A percentile compares a stretch with the other conserved stretches of the same genome.
Conservation (phyloP, 92 coral and sea anemone species). For the Porites lobata region DNA sequence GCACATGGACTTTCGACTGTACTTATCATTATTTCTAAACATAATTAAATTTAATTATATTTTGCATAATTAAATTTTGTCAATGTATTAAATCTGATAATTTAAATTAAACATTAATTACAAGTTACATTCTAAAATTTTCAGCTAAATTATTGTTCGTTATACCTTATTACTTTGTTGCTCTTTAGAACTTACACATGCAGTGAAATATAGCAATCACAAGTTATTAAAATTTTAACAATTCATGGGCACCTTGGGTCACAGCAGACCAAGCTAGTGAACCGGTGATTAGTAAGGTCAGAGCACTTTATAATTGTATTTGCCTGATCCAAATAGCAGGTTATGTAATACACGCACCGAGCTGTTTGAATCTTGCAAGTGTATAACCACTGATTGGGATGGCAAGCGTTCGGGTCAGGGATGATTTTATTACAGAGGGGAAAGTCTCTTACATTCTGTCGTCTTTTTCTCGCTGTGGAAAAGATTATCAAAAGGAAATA, state of each 20-base stretch:
- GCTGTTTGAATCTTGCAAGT: not conserved
- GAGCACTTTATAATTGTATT: not conserved
- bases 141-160: no score
- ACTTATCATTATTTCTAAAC: no score
- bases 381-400: not conserved
- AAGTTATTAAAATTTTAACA: not conserved
- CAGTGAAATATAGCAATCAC: no score
- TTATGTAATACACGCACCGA: not conserved
- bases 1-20: no score
- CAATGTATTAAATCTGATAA: no score
- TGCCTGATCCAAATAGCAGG: not conserved
- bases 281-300: not conserved
- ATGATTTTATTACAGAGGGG: not conserved
- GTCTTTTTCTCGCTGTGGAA: not conserved
- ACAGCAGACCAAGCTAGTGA: conserved; percentile 13
- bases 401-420: not conserved
- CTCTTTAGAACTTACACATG: no score
- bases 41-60: no score
- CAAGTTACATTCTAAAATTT: no score
- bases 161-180: no score
- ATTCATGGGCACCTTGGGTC: not conserved
- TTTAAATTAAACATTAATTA: no score
- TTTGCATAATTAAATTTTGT: no score
- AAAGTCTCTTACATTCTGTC: not conserved
- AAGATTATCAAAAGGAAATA: not conserved